Evolutionary conservation across 2,113 vertebrate species (phyloP), one percentile per base, ranked within the genome.

Genomic region (Anguilla rostrata): DNA sequence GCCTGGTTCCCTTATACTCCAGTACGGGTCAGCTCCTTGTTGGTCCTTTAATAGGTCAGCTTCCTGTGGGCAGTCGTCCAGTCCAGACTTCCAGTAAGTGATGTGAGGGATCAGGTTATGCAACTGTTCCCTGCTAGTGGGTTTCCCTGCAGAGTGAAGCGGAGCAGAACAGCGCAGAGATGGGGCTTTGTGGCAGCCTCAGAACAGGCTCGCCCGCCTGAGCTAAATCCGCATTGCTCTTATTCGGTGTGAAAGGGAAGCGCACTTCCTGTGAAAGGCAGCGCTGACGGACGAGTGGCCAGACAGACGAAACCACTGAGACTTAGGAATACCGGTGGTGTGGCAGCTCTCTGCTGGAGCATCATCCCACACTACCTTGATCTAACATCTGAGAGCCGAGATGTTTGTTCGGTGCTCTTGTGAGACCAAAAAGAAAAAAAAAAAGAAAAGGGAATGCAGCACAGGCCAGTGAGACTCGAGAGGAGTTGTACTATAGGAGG

Each of bases 31-130:
- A 34, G 43, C 34, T 40, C 39, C 11, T 26, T 29, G 71, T 75
- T 75, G 71, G 26, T 12, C n/a, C 20, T 75, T 9, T 29, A 16
- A 81, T 41, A 22, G 39, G 78, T 79, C 82, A 39, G 16, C 49
- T 29, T 83, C 82, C 56, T 57, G 79, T 78, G 66, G 85, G 78
- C 78, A 81, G 78, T 66, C 11, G 26, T 81, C 49, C 20, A 39
- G 84, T 7, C 71, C 60, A 66, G 46, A n/a, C 66, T 53, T 78
- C 71, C 46, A 26, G 43, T 29, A 75, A 7, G 2, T 7, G 16
- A 43, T 22, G 41, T 78, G 22, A 85, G 34, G 34, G 71, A 39
- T 78, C 71, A 66, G 60, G 60, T 66, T 75, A 29, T 34, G 11
- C 71, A 34, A 14, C 71, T 34, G 26, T 9, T 66, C 60, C 20